Evolutionary conservation across 2,888 invertebrate species (phyloP), one percentile per base, ranked within the genome.

Genomic region (Willowsia nigromaculata): DNA sequence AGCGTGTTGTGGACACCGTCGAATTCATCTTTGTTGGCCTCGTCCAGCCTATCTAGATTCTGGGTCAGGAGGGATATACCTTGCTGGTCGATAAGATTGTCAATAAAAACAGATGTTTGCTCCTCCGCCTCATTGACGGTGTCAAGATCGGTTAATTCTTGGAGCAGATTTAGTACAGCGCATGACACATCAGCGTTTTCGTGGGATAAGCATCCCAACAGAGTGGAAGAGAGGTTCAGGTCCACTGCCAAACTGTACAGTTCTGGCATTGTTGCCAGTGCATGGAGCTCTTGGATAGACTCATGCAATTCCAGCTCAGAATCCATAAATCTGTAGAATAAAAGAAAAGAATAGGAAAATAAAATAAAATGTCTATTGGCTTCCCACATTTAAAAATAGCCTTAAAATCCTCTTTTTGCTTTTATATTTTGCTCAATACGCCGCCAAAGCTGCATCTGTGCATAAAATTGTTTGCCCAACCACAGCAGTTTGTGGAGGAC

Each of bases 1-100:
- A 98, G 94, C 3, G 98, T 97, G 93, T 99, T 98, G 94, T 99
- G 98, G 0, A 99, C 98, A 6, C 99, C 99, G 94, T 99, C 99
- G 50, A 97, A 95, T 94, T 99, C 99, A 94, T 99, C 99, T 93
- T 98, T 97, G 1, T 98, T 96, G 82, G 95, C 95, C 94, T 99
- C 99, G 94, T 99, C 99, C 1, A 99, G 95, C 65, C 99, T 95
- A 74, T 98, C 97, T 84, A 99, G 94, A 94, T 99, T 99, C 94
- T 99, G 98, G 1, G 99, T 97, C 5, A 99, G 94, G 83, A 98
- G 94, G 0, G 98, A 97, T 74, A 98, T 96, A 9, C 98, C 96
- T 94, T 99, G 98, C 78, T 98, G 97, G 84, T 97, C 97, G 15
- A 98, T 95, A 91, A 99, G 94, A 0, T 97, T 96, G 93, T 97